Conservation (phyloP, 30 jellyfish, hydroid and myxozoan genomes). For the Aurelia coerulea region DNA sequence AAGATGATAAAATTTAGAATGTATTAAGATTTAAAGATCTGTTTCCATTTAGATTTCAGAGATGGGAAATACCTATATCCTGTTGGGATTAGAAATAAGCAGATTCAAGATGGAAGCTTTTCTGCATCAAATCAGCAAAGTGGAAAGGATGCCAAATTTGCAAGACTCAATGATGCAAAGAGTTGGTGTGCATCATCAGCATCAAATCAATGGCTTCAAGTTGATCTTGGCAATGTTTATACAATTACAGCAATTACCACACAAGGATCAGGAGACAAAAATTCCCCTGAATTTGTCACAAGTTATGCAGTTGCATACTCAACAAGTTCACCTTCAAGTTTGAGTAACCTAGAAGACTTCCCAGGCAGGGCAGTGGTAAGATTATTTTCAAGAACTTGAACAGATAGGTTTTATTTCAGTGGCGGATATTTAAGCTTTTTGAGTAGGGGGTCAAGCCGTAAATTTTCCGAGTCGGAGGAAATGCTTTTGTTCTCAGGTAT, state of each 20-base stretch:
- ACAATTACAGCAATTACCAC: conserved; percentile 3
- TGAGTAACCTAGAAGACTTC: conserved; percentile 4
- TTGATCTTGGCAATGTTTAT: conserved; percentile 10
- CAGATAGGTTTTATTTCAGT: no score
- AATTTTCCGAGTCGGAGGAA: no score
- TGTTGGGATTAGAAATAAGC: conserved; percentile 14
- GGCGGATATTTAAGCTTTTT: no score
- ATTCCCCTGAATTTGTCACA: conserved; percentile 10
- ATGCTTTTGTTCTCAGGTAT: no score
- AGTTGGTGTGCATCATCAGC: conserved; percentile 41
- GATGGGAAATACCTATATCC: conserved; percentile 17
- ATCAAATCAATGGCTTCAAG: conserved; percentile 32
- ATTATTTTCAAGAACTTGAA: no score
- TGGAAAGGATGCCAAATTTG: conserved; percentile 37
- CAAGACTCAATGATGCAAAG: conserved; percentile 16
- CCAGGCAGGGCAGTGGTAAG: conserved; percentile 33
- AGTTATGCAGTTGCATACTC: conserved; percentile 12
- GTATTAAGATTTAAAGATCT: no score
- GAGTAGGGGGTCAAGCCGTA: no score
- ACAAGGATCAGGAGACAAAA: conserved; percentile 19
- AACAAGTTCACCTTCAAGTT: conserved; percentile 1
- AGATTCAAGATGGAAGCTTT: conserved; percentile 5
- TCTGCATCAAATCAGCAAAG: conserved; percentile 1
- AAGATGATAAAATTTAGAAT: no score
- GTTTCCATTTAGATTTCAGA: no score